Evolutionary conservation across 2,888 invertebrate genomes (phyloP).

Genomic region (Trachelus iudaicus): DNA sequence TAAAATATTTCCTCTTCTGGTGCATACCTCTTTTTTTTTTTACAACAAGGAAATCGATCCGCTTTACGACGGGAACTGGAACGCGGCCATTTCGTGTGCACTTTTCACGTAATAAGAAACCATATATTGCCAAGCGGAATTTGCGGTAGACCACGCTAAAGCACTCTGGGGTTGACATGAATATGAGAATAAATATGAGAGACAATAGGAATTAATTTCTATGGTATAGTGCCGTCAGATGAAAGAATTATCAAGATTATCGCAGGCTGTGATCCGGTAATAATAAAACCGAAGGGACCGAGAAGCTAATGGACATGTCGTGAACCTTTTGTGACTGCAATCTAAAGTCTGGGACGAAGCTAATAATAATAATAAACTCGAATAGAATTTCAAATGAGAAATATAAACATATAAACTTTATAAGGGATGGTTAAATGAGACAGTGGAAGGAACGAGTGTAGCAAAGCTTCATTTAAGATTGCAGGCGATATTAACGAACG

Average conservation of each 20-base stretch:
- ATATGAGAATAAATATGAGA: not conserved
- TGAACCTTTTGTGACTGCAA: not conserved
- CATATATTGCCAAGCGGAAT: not conserved
- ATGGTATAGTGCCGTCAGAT: not conserved
- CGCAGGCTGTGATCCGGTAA: not conserved
- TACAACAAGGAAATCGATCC: not conserved
- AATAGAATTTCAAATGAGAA: not conserved
- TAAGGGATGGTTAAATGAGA: too few species aligned
- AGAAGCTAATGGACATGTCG: not conserved
- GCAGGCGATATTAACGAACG: constrained; percentile 31
- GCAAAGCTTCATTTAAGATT: not conserved
- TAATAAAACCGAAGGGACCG: not conserved
- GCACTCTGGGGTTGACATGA: not conserved
- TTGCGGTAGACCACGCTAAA: not conserved
- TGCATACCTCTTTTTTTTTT: not conserved
- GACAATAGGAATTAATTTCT: not conserved
- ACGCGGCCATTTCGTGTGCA: not conserved
- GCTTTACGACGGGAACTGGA: not conserved
- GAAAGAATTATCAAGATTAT: not conserved
- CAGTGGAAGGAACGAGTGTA: not conserved
- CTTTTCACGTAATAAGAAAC: not conserved
- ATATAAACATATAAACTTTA: too few species aligned
- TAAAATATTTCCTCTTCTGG: not conserved
- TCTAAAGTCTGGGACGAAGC: not conserved
- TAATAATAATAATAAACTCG: not conserved